Evolutionary conservation across 2,797 vertebrate genomes (phyloP).

Genomic region (Microctenopoma stevenorrisi): DNA sequence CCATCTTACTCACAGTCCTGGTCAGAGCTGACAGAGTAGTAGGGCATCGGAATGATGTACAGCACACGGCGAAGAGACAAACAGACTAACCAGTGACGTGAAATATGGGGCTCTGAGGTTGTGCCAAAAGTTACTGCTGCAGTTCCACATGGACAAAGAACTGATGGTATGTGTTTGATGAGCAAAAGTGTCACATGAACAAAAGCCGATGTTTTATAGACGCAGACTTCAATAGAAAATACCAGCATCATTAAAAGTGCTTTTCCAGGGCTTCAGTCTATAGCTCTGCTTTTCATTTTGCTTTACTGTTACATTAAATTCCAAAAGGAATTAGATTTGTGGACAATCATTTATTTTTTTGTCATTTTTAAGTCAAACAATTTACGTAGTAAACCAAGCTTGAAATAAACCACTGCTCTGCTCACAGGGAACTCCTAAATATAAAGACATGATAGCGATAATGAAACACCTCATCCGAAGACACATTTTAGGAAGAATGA

Average conservation of each 20-base stretch:
- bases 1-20: constrained; percentile 21
- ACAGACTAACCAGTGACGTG: constrained; percentile 26
- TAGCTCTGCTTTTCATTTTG: constrained; percentile 11
- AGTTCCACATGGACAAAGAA: constrained; percentile 11
- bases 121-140: constrained; percentile 16
- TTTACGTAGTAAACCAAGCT: constrained; percentile 45
- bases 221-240: background rate
- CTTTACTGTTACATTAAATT: constrained; percentile 16
- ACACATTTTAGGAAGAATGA: constrained; percentile 37
- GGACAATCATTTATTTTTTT: constrained; percentile 26
- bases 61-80: constrained; percentile 16
- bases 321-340: constrained; percentile 43
- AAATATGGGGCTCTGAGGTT: constrained; percentile 12
- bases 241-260: constrained; percentile 19
- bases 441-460: constrained; percentile 33
- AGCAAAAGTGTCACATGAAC: constrained; percentile 19
- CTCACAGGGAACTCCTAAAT: constrained; percentile 16
- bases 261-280: constrained; percentile 5
- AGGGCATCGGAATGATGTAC: constrained; percentile 9
- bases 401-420: constrained; percentile 48
- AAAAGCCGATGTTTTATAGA: constrained; percentile 35
- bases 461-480: constrained; percentile 12
- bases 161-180: constrained; percentile 34
- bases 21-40: constrained; percentile 22
- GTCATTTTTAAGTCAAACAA: constrained; percentile 37